Base-by-base conservation (phyloP, 2,113 vertebrate species). In the Isichthys henryi region DNA sequence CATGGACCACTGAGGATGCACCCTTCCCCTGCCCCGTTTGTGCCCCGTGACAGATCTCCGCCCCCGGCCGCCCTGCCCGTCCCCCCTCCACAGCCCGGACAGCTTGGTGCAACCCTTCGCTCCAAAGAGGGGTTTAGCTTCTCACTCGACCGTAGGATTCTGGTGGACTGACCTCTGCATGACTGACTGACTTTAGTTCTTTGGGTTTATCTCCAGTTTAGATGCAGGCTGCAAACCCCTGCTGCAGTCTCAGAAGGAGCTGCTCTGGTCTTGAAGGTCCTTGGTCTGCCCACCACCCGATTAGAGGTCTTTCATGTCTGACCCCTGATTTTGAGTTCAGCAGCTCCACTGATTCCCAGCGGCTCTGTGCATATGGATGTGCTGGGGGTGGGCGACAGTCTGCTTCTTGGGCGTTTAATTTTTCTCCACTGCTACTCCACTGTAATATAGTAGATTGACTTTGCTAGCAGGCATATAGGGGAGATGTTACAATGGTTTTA, bases 1-100 rank as follows among this genome's bases (percentile, higher is more conserved):
- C 88, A 95, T 96, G 96, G 96, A 97, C 91, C 95, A 94, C 95
- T 97, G 93, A 97, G 66, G 15, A 45, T 19, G 35, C 39, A 35
- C 1, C 35, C 2, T 8, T 15, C 52, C 3, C 15, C 15, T 23
- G 31, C 46, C 21, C 45, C 21, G 39, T 11, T 46, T 85, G 43
- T 23, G 46, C 21, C 19, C 43, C 5, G 35, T 17, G 17, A 45
- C 35, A 19, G 19, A 43, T 8, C 43, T 83, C 45, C 13, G 9
- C 39, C 17, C 80, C 80, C 5, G 23, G 23, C 58, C 23, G 2
- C 2, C 62, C 62, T 11, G n/a, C 70, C 70, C 6, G 1, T 80
- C 35, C 74, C 74, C 4, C 15, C 9, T 13, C 31, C 31, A 5
- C 31, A 80, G 5, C 35, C 74, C 6, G 15, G 74, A 19, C 62